These are phyloP conservation scores for Heliconius aoede DNA, from an alignment of 2,888 invertebrate species.

Conservation along the genomic window DNA sequence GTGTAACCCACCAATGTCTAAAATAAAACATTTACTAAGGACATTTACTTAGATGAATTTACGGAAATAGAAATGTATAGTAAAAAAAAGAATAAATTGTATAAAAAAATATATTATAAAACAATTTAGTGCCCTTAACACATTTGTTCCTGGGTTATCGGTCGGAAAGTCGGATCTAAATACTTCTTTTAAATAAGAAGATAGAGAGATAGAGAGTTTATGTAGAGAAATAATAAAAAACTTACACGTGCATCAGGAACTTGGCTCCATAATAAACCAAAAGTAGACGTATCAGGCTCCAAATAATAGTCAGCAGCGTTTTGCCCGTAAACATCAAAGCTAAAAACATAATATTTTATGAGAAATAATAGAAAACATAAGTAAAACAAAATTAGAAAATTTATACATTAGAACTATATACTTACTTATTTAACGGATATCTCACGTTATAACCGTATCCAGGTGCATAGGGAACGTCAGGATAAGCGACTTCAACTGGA, in stretches of 20 bases:
- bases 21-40: constrained; percentile 48
- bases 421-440: constrained; percentile 64
- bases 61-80: not conserved
- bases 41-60: too few species aligned
- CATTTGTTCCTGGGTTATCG: too few species aligned
- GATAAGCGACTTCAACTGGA: constrained; percentile 68
- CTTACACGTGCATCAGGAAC: constrained; percentile 74
- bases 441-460: constrained; percentile 68
- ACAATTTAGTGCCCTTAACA: too few species aligned
- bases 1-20: constrained; percentile 71
- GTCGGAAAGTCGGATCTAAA: too few species aligned
- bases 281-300: constrained; percentile 70
- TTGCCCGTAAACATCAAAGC: constrained; percentile 70
- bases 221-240: constrained; percentile 26
- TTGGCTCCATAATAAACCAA: constrained; percentile 74
- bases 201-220: not conserved
- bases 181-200: not conserved
- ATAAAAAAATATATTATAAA: not conserved
- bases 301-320: constrained; percentile 57
- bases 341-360: constrained; percentile 45
- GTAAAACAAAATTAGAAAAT: not conserved
- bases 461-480: constrained; percentile 76
- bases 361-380: not conserved
- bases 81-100: not conserved
- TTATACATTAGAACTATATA: not conserved